phyloP scores from a whole-genome alignment of 37 sponge, comb jelly and placozoan genomes.

The Beroe ovata region DNA sequence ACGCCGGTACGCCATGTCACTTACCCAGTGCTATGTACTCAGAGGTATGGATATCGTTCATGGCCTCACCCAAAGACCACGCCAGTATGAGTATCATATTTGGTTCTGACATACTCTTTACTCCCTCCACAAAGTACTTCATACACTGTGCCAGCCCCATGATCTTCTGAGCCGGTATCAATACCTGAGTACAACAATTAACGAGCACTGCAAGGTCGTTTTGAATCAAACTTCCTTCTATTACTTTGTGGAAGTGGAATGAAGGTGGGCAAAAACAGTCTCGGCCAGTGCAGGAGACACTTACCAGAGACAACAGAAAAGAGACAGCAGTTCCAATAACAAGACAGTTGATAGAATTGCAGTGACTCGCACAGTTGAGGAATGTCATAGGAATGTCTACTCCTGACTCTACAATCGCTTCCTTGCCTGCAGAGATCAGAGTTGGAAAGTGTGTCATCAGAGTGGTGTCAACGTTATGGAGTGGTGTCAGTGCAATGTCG shows the following conservation, averaged over 20 bases:
- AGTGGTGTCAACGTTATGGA: no score
- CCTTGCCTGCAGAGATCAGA: background rate
- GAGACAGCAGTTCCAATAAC: constrained; percentile 22
- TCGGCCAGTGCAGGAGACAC: no score
- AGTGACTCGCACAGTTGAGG: constrained; percentile 41
- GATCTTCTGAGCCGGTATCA: constrained; percentile 66
- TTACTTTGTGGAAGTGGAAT: no score
- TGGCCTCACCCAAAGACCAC: constrained; percentile 73
- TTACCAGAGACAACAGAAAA: background rate
- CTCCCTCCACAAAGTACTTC: constrained; percentile 69
- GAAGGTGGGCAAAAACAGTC: no score
- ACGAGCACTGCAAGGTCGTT: no score
- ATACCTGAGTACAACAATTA: constrained; percentile 57
- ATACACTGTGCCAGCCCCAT: constrained; percentile 68
- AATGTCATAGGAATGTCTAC: constrained; percentile 1
- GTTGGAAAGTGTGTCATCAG: no score
- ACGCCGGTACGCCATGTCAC: no score
- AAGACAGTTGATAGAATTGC: constrained; percentile 53
- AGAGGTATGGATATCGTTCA: constrained; percentile 65
- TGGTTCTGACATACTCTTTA: constrained; percentile 73
- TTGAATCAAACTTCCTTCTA: no score
- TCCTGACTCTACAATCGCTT: background rate
- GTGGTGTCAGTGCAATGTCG: no score
- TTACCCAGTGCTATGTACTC: constrained; percentile 20
- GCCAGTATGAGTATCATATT: constrained; percentile 70